phyloP scores from a whole-genome alignment of 1,140 invertebrate species.

The Aleiodes sp. region DNA sequence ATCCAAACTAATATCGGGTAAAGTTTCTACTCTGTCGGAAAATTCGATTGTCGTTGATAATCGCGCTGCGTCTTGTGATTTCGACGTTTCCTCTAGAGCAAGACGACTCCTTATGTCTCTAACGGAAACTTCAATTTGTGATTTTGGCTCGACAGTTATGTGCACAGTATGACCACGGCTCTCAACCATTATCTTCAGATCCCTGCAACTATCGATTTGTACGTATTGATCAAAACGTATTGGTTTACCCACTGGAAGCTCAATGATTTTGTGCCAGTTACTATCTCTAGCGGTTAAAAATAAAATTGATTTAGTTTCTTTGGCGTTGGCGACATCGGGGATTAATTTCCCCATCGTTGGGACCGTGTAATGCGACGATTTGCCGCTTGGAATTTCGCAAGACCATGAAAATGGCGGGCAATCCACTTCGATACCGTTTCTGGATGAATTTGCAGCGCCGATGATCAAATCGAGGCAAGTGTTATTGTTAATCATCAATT shows the following conservation, averaged over 20 bases:
- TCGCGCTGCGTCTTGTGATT: not conserved
- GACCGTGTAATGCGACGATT: conserved; percentile 53
- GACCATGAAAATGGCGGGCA: conserved; percentile 57
- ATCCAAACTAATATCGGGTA: too few relatives aligned
- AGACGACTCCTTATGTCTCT: conserved; percentile 75
- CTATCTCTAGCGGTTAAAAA: conserved; percentile 41
- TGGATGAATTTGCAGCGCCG: conserved; percentile 51
- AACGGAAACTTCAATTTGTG: conserved; percentile 74
- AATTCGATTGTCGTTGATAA: not conserved
- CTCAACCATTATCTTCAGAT: conserved; percentile 76
- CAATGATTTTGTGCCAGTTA: conserved; percentile 19
- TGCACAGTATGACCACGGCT: conserved; percentile 67
- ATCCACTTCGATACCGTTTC: conserved; percentile 50
- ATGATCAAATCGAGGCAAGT: conserved; percentile 60
- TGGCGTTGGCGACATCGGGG: conserved; percentile 47
- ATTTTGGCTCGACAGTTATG: conserved; percentile 73
- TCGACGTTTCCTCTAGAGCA: conserved; percentile 45
- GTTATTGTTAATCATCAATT: conserved; percentile 67
- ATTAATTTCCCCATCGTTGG: conserved; percentile 54
- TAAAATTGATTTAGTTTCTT: conserved; percentile 37
- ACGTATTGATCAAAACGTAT: conserved; percentile 71
- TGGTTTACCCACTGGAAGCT: not conserved
- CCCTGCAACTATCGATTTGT: conserved; percentile 72
- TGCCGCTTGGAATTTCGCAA: conserved; percentile 54
- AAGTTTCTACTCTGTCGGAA: too few relatives aligned